Evolutionary conservation across 2,113 vertebrate species (phyloP).

Genomic region (Petroica traversi): DNA sequence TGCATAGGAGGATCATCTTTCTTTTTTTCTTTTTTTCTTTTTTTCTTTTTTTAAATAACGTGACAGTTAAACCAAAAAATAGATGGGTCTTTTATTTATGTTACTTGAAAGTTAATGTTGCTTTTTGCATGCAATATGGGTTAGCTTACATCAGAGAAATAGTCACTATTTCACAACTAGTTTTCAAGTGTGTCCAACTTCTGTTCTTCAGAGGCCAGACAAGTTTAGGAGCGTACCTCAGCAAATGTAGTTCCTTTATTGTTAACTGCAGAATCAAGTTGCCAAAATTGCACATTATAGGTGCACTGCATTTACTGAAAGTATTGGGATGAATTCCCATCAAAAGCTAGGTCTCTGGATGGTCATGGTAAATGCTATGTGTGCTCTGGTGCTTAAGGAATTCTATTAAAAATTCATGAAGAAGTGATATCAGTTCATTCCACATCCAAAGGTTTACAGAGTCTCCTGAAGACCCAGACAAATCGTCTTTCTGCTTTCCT

Average conservation of each 20-base stretch:
- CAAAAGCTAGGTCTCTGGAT: neutral
- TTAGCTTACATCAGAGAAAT: neutral
- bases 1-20: fast-evolving
- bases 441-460: neutral
- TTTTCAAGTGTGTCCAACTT: neutral
- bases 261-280: neutral
- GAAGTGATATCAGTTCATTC: neutral
- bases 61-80: neutral
- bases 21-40: fast-evolving
- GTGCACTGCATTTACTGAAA: neutral
- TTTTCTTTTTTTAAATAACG: neutral
- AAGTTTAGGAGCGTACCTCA: neutral
- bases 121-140: neutral
- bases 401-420: neutral
- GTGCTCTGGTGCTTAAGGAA: neutral
- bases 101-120: neutral
- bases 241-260: neutral
- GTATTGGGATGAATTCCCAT: neutral
- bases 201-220: neutral
- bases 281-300: neutral
- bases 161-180: neutral
- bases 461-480: neutral
- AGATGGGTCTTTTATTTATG: neutral
- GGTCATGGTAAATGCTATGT: neutral
- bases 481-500: neutral